These are phyloP conservation scores for Nipponacmea schrenckii DNA, from an alignment of 2,888 invertebrate species.

Conservation along the genomic window DNA sequence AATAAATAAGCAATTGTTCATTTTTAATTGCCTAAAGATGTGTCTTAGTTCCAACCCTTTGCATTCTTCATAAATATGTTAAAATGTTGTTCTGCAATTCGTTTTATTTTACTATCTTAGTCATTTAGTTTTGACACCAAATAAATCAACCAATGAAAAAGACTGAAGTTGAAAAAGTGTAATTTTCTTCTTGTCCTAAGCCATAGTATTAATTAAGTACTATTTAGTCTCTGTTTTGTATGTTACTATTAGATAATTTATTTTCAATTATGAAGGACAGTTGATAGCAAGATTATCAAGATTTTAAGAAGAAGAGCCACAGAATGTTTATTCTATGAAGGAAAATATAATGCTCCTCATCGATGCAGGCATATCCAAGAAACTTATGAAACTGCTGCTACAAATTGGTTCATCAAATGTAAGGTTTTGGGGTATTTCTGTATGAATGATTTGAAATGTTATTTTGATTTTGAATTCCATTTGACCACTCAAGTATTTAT, in stretches of 20 bases:
- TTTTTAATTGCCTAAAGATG: too few relatives aligned
- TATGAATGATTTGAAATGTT: background rate
- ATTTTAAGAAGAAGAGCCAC: slow-evolving; percentile 87
- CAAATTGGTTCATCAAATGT: slow-evolving; percentile 96
- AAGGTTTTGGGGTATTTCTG: slow-evolving; percentile 56
- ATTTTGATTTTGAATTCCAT: background rate
- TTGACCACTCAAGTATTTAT: background rate
- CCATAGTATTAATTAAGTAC: too few relatives aligned
- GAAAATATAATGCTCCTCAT: slow-evolving; percentile 75
- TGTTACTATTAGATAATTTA: background rate
- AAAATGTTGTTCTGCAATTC: too few relatives aligned
- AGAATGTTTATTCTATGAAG: slow-evolving; percentile 79
- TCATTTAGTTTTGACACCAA: too few relatives aligned
- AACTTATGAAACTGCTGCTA: slow-evolving; percentile 80
- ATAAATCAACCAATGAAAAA: too few relatives aligned
- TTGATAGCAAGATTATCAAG: slow-evolving; percentile 83
- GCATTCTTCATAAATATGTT: too few relatives aligned
- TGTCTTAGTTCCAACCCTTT: too few relatives aligned
- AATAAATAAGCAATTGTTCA: too few relatives aligned
- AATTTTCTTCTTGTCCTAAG: too few relatives aligned
- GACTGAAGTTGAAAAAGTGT: too few relatives aligned
- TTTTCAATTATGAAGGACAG: slow-evolving; percentile 73
- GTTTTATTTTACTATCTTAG: too few relatives aligned
- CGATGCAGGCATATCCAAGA: slow-evolving; percentile 76
- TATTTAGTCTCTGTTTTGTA: too few relatives aligned